Conservation (phyloP, 92 coral and sea anemone species). For the Micromussa lordhowensis region DNA sequence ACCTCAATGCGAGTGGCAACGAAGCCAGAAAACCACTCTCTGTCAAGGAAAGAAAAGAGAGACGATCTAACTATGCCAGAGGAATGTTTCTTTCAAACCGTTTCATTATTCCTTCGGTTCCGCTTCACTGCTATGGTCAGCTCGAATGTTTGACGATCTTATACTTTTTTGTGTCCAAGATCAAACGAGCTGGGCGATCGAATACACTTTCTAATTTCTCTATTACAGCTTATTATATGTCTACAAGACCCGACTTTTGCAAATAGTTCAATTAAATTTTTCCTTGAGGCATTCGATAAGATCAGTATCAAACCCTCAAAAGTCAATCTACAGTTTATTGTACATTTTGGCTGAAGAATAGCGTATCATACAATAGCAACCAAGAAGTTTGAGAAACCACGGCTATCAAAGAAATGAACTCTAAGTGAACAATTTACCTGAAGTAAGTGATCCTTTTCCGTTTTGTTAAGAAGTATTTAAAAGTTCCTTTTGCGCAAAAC, state of each 20-base stretch:
- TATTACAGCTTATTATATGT: background rate
- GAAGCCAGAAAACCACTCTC: background rate
- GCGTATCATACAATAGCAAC: slow-evolving; percentile 1
- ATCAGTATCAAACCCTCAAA: background rate
- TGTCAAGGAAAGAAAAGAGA: background rate
- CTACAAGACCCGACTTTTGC: background rate
- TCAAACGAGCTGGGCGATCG: background rate
- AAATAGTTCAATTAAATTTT: background rate
- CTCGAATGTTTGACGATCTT: background rate
- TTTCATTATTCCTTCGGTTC: background rate
- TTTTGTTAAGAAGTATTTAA: background rate
- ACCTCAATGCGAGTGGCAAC: background rate
- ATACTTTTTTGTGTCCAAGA: background rate
- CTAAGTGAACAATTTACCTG: slow-evolving; percentile 29
- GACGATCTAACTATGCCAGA: background rate
- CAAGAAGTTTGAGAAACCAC: background rate
- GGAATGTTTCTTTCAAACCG: slow-evolving; percentile 8
- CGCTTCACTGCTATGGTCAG: background rate
- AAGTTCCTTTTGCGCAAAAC: background rate
- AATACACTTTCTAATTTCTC: background rate
- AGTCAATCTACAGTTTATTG: background rate
- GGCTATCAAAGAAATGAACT: background rate
- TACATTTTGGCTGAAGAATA: background rate
- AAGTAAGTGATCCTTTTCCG: background rate
- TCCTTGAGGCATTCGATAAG: slow-evolving; percentile 1